Conservation (phyloP, 2,797 vertebrate species). For the Salmo trutta region DNA sequence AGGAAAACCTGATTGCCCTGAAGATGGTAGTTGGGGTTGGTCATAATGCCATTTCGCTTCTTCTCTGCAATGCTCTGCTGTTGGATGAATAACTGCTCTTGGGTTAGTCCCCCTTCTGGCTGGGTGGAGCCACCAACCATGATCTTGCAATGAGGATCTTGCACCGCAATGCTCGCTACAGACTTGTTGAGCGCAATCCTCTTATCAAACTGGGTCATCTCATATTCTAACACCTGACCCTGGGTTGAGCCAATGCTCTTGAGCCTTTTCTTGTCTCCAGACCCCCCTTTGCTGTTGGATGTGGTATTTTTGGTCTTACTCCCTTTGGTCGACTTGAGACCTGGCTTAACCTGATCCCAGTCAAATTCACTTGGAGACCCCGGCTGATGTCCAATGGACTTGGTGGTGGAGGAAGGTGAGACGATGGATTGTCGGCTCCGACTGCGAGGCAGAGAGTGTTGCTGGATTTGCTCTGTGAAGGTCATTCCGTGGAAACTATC, state of each 20-base stretch:
- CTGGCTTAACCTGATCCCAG: constrained; percentile 92
- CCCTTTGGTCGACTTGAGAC: constrained; percentile 86
- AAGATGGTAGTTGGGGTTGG: constrained; percentile 96
- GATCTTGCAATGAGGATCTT: constrained; percentile 88
- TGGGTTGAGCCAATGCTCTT: constrained; percentile 84
- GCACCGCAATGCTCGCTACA: constrained; percentile 73
- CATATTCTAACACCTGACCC: constrained; percentile 91
- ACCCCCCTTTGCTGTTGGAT: constrained; percentile 81
- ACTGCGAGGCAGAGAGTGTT: constrained; percentile 95
- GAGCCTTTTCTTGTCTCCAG: constrained; percentile 83
- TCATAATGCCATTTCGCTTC: constrained; percentile 96
- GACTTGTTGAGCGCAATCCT: constrained; percentile 85
- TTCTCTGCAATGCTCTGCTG: constrained; percentile 91
- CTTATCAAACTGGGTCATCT: constrained; percentile 97
- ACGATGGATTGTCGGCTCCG: constrained; percentile 94
- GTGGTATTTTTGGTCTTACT: constrained; percentile 81
- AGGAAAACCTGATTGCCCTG: constrained; percentile 96
- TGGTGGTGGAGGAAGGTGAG: constrained; percentile 92
- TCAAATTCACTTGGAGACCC: constrained; percentile 93
- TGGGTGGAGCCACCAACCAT: constrained; percentile 79
- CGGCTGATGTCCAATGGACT: constrained; percentile 86
- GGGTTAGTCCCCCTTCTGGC: constrained; percentile 80
- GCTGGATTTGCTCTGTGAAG: constrained; percentile 96
- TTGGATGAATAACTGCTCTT: constrained; percentile 89
- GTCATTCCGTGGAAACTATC: constrained; percentile 94